These are phyloP conservation scores for Dicyrtomina minuta DNA, from an alignment of 2,888 invertebrate species.

Conservation along the genomic window DNA sequence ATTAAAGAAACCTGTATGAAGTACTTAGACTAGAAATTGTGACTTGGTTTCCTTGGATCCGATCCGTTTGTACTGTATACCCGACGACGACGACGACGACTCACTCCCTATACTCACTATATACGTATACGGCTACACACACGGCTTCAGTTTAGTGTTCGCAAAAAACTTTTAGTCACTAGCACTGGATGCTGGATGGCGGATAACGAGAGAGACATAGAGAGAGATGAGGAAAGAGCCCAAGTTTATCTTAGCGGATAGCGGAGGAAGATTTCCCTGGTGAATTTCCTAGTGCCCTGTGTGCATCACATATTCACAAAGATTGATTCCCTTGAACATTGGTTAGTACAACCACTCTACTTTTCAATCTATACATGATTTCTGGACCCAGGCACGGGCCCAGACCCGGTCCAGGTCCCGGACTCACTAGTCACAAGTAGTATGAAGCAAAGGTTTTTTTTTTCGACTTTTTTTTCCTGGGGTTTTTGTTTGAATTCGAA, in stretches of 20 bases:
- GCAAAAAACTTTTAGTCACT: conserved; percentile 3
- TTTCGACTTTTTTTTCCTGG: background rate
- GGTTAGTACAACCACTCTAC: background rate
- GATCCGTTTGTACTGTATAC: no score
- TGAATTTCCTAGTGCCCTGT: conserved; percentile 9
- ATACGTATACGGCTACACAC: background rate
- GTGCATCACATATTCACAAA: conserved; percentile 25
- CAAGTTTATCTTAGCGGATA: conserved; percentile 21
- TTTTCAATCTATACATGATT: conserved; percentile 3
- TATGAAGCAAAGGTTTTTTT: background rate
- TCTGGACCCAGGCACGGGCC: no score
- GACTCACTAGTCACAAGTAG: no score
- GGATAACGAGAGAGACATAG: background rate
- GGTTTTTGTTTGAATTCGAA: conserved; percentile 2
- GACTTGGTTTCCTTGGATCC: background rate
- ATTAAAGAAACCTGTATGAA: background rate
- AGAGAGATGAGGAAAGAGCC: background rate
- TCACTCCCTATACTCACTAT: no score
- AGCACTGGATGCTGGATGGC: background rate
- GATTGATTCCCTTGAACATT: conserved; percentile 24
- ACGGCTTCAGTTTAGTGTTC: background rate
- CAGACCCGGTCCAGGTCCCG: no score
- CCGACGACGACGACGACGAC: no score
- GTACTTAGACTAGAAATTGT: conserved; percentile 11
- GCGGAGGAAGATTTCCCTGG: conserved; percentile 26